Evolutionary conservation across 2,888 invertebrate genomes (phyloP), one percentile per base, ranked within the genome.

Genomic region (Agelastica alni): DNA sequence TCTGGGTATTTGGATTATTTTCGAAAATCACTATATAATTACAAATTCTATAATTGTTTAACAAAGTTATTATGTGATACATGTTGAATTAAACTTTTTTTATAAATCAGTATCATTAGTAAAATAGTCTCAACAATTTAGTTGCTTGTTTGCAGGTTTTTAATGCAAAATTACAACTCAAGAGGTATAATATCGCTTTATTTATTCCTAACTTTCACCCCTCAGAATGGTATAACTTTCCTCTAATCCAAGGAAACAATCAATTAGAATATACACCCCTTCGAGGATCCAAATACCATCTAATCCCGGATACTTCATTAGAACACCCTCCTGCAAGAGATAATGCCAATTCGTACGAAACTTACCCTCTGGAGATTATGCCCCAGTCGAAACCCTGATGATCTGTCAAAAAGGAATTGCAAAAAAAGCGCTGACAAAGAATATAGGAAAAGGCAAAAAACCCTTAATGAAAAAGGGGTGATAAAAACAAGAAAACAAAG

Each of bases 241-340:
- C 44, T 13, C 20, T 51, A 45, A 44, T 28, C 52, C 26, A 18
- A 32, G 39, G 39, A 45, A 46, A 46, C 51, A 55, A 51, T 55
- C 42, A 51, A 55, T 55, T 55, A 55, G 22, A 18, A 13, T 12
- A 22, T 20, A 18, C 30, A 20, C 51, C 30, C 45, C 20, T n/a
- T 13, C 45, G 14, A 16, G 14, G 31, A 46, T 39, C 41, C 14
- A 51, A 49, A 54, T 49, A 49, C 54, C 54, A 49, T 47, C 45
- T 59, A 54, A 59, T 56, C 59, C 56, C 22, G 44, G 36, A 45
- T 59, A 56, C 56, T 59, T 56, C 54, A 53, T 59, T 56, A 54
- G 36, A 28, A 48, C 36, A 45, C 51, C 54, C 52, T 51, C 18
- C 43, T 49, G 53, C 37, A 26, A 48, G 36, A 51, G 46, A 52